Evolutionary conservation across 2,888 invertebrate genomes (phyloP), one percentile per base, ranked within the genome.

Genomic region (Harpalus rubripes): DNA sequence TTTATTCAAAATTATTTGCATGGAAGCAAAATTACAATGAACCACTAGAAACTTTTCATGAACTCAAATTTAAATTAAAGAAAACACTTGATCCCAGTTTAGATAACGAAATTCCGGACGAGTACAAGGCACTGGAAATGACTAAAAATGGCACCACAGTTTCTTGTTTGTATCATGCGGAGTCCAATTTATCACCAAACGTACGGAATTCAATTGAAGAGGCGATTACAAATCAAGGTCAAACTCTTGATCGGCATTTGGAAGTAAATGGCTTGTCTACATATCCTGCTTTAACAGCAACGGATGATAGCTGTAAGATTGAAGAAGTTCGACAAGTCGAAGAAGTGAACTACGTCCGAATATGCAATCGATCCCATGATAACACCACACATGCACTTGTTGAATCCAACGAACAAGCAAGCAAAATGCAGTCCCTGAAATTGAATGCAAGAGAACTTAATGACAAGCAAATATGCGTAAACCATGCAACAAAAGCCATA

Each of bases 261-360:
- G 94, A 95, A 26, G 94, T 95, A 3, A 94, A 95, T 85, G 96
- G 96, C 61, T 91, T 99, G 81, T 97, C 98, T 0, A 94, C 95
- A 3, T 99, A 99, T 91, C 99, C 99, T 6, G 95, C 96, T 0
- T 90, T 98, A 82, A 97, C 98, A 7, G 96, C 97, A 0, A 95
- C 96, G 85, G 95, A 96, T 88, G 98, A 98, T 90, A 95, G 96
- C 1, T 93, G 96, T 16, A 96, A 97, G 91, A 96, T 98, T 86
- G 99, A 99, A 91, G 99, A 99, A 92, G 98, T 99, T 32, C 94
- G 99, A 32, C 94, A 94, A 87, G 96, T 96, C 65, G 98, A 97
- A 12, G 98, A 99, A 92, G 97, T 99, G 0, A 99, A 99, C 91
- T 99, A 98, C 91, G 92, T 98, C 82, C 93, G 99, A 32, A 95